phyloP scores from a whole-genome alignment of 2,888 invertebrate species.

The Leucozona laternaria region DNA sequence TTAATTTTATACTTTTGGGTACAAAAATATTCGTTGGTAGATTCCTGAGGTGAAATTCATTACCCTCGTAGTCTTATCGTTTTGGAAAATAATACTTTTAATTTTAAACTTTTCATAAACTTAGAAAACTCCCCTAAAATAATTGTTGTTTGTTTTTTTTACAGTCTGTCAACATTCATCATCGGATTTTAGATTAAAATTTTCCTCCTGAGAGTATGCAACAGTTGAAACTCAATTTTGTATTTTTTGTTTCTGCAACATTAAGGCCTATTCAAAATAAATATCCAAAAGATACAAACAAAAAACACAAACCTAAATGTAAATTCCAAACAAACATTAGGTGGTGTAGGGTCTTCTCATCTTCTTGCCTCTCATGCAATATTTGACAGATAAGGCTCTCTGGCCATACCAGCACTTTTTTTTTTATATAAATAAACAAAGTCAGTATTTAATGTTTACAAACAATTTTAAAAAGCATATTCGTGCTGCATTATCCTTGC shows the following conservation, averaged over 20 bases:
- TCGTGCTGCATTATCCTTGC: neutral
- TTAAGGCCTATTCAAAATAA: constrained; percentile 1
- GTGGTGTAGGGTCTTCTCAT: too few species aligned
- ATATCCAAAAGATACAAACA: neutral
- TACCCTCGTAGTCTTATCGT: too few species aligned
- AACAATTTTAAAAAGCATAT: constrained; percentile 7
- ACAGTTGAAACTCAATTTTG: neutral
- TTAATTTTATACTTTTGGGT: too few species aligned
- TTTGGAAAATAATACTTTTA: too few species aligned
- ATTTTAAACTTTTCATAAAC: too few species aligned
- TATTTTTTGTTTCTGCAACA: neutral
- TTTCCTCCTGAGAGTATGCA: neutral
- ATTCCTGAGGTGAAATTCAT: too few species aligned
- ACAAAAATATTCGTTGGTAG: too few species aligned
- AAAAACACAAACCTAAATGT: neutral
- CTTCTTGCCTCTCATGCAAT: neutral
- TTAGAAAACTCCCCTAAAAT: neutral
- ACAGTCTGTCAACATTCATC: neutral
- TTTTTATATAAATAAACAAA: neutral
- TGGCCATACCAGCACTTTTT: neutral
- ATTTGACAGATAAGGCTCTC: neutral
- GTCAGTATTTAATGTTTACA: neutral
- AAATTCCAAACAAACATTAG: neutral
- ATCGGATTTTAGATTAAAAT: neutral
- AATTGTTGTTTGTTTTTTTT: neutral